phyloP scores from a whole-genome alignment of 35 echinoderm and acorn worm species.

The Heliocidaris tuberculata region DNA sequence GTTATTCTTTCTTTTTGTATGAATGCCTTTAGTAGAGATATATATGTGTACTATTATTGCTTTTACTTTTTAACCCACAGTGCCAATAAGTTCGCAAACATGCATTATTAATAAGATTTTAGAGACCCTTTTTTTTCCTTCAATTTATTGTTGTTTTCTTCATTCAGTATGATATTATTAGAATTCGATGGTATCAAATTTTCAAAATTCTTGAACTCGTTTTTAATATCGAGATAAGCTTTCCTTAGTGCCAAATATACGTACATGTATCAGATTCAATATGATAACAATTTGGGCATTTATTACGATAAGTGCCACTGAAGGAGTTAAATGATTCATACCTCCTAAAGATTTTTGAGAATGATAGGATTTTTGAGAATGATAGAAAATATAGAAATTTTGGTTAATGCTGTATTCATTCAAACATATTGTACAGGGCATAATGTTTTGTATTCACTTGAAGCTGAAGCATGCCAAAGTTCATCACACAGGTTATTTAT shows the following conservation, averaged over 20 bases:
- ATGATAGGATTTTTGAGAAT: neutral
- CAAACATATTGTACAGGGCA: neutral
- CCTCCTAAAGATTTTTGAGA: neutral
- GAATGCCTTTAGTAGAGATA: neutral
- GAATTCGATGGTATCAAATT: neutral
- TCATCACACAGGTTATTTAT: neutral
- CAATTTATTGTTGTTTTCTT: neutral
- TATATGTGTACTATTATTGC: neutral
- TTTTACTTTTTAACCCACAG: neutral
- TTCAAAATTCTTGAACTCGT: neutral
- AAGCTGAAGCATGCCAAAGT: neutral
- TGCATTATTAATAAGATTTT: no score
- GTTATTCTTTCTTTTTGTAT: neutral
- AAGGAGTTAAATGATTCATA: neutral
- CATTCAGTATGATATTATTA: neutral
- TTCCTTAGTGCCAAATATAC: no score
- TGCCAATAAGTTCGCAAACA: neutral
- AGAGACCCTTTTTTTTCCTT: no score
- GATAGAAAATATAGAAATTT: neutral
- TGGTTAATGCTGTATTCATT: neutral
- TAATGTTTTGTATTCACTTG: neutral
- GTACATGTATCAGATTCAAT: neutral
- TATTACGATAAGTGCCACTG: neutral
- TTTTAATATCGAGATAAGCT: no score
- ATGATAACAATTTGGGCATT: neutral